A percentile compares a stretch with the other conserved stretches of the same genome.
Evolutionary conservation across 1,140 invertebrate species (phyloP).

Genomic region (Drosophila trapezifrons): DNA sequence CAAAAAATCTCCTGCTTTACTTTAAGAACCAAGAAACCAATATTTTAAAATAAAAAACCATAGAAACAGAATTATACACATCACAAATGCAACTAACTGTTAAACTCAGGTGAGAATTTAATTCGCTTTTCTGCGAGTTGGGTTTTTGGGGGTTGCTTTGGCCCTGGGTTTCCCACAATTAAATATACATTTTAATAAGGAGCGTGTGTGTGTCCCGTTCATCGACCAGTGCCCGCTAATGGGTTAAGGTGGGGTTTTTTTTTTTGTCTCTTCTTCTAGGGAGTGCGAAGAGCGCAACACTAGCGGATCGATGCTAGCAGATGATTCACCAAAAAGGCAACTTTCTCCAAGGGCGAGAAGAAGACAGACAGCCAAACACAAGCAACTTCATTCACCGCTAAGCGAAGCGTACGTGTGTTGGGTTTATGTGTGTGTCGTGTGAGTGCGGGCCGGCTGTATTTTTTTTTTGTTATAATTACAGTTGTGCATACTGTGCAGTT

Average conservation of each 20-base stretch:
- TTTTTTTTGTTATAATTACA: background rate
- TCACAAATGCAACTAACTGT: background rate
- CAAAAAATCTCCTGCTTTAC: no score
- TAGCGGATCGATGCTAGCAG: slow-evolving; percentile 30
- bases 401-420: slow-evolving; percentile 1
- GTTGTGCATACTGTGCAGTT: background rate
- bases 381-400: slow-evolving; percentile 57
- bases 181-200: background rate
- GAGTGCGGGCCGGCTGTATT: slow-evolving; percentile 6
- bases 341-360: slow-evolving; percentile 56
- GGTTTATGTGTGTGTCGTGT: background rate
- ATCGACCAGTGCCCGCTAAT: background rate
- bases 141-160: background rate
- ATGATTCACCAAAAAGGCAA: slow-evolving; percentile 55
- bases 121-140: background rate
- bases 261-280: background rate
- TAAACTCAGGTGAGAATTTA: background rate
- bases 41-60: background rate
- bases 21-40: no score
- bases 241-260: slow-evolving; percentile 21
- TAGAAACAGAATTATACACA: background rate
- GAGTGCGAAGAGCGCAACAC: slow-evolving; percentile 9
- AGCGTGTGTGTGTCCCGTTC: background rate
- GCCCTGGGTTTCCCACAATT: background rate
- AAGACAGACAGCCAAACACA: slow-evolving; percentile 18